Percentiles rank a stretch among this genome's conserved stretches.
Conservation (phyloP, 2,113 vertebrate genomes). For the Hiodon tergisus region DNA sequence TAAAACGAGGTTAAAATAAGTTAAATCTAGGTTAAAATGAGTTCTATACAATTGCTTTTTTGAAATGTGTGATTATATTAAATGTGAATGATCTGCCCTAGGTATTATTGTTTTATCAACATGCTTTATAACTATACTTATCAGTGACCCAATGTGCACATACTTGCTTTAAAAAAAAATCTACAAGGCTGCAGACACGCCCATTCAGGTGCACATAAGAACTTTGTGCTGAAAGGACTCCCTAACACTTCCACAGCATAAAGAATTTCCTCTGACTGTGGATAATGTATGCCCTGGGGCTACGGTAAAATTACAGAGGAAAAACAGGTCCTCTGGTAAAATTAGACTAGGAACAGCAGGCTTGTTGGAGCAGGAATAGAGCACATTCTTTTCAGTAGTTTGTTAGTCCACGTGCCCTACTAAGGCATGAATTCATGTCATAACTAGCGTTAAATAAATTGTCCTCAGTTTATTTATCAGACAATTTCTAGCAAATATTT, state of each 20-base stretch:
- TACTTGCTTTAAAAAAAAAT: not conserved
- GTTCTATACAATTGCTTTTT: not conserved
- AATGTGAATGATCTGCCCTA: not conserved
- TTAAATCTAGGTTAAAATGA: not conserved
- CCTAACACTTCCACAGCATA: not conserved
- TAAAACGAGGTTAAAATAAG: not conserved
- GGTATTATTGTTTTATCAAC: not conserved
- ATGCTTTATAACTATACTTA: not conserved
- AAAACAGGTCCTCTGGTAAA: conserved; percentile 29
- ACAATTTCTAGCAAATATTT: no score
- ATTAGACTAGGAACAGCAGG: conserved; percentile 26
- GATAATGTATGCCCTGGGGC: conserved; percentile 51
- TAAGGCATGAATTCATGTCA: not conserved
- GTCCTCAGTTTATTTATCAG: no score
- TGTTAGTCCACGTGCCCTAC: not conserved
- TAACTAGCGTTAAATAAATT: not conserved
- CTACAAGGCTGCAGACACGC: not conserved
- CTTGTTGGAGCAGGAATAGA: conserved; percentile 49
- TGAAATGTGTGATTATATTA: not conserved
- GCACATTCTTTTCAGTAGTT: conserved; percentile 7
- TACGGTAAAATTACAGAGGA: conserved; percentile 43
- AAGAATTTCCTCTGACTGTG: not conserved
- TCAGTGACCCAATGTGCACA: not conserved
- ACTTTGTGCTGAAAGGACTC: not conserved
- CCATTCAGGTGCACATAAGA: not conserved